Evolutionary conservation across 2,888 invertebrate genomes (phyloP), one percentile per base, ranked within the genome.

Genomic region (Torymus tubicola): DNA sequence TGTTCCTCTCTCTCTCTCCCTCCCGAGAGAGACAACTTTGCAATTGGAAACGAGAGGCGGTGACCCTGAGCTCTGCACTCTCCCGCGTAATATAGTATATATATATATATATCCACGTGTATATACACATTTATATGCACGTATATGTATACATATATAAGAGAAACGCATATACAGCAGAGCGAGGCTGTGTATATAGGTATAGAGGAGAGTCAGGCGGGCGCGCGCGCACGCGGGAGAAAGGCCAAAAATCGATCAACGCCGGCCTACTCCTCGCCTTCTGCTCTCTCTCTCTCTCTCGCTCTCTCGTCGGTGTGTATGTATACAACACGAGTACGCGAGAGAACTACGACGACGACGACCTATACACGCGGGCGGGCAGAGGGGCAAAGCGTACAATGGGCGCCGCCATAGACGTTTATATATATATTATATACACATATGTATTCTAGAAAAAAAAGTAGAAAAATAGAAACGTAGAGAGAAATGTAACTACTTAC

Each of bases 191-290:
- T n/a, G n/a, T n/a, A n/a, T n/a, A n/a, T n/a, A n/a, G n/a, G n/a
- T 12, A 61, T 13, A 63, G 24, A 63, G 24, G 16, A 8, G 61
- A 14, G 21, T 24, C 14, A 21, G 60, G 21, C 50, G 8, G 8
- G 58, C 68, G 75, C 50, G 16, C 64, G 67, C 52, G 67, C 71
- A 31, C 31, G 67, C 63, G 73, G 53, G 77, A 75, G 80, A 69
- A 76, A 71, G 70, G 75, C 72, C 67, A 81, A 81, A 81, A 81
- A 81, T 81, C 81, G 78, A 81, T 81, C 50, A 65, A 65, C 67
- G 63, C 50, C 68, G 75, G 64, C 64, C 74, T 70, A 58, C 57
- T 69, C 65, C 79, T 69, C 69, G 57, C 63, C 14, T 18, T 4
- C 18, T 21, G 14, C 68, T 31, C 58, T 24, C 42, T 42, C 53